Percentiles rank a stretch among this genome's conserved stretches.
Evolutionary conservation across 2,113 vertebrate species (phyloP).

Genomic region (Danionella cerebrum): DNA sequence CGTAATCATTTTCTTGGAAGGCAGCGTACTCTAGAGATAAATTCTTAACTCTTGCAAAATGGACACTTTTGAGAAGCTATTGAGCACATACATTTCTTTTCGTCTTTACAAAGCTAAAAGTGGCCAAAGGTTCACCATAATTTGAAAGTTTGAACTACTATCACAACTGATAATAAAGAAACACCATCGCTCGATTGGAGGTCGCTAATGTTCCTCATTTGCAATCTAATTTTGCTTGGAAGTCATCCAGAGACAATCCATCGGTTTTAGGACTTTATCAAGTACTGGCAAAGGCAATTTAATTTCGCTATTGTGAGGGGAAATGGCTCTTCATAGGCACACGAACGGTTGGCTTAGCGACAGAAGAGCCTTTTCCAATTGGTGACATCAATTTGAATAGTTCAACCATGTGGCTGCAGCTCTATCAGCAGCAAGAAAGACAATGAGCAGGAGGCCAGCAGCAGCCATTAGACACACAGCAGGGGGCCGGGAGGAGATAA

Average conservation of each 20-base stretch:
- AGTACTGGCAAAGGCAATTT: conserved; percentile 41
- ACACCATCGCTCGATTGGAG: conserved; percentile 9
- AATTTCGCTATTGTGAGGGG: conserved; percentile 44
- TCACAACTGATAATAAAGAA: conserved; percentile 34
- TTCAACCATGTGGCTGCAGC: conserved; percentile 32
- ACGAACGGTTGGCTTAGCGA: background rate
- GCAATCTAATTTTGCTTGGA: conserved; percentile 39
- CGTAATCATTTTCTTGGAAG: background rate
- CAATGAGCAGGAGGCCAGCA: conserved; percentile 36
- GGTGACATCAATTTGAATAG: conserved; percentile 50
- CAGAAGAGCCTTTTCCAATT: conserved; percentile 33
- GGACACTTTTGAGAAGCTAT: background rate
- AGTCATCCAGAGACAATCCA: conserved; percentile 36
- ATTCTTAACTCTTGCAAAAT: background rate
- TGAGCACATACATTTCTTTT: conserved; percentile 4
- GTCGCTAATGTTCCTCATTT: conserved; percentile 40
- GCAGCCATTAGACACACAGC: conserved; percentile 38
- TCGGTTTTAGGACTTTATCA: conserved; percentile 45
- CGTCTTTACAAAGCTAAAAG: conserved; percentile 18
- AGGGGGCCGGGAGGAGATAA: conserved; percentile 36
- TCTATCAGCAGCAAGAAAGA: conserved; percentile 45
- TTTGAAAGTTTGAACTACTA: conserved; percentile 40
- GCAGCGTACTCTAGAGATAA: background rate
- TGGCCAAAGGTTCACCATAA: conserved; percentile 37
- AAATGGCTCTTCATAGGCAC: conserved; percentile 34